Evolutionary conservation across 1,140 invertebrate genomes (phyloP).

Genomic region (Bombus waltoni): DNA sequence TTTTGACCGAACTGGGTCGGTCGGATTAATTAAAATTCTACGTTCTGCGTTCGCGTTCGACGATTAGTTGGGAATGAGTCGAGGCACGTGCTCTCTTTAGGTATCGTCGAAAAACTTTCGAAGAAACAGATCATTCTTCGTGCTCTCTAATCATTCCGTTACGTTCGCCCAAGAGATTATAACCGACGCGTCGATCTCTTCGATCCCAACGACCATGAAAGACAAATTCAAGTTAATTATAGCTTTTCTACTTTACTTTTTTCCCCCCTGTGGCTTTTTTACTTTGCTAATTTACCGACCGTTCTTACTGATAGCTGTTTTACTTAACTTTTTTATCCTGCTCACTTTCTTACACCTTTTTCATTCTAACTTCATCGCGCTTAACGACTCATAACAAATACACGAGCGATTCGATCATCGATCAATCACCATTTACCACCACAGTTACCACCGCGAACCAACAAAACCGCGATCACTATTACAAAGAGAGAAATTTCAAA

Average conservation of each 20-base stretch:
- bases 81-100: neutral
- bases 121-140: neutral
- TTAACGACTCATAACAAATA: neutral
- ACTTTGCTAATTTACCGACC: neutral
- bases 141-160: neutral
- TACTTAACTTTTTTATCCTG: neutral
- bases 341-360: neutral
- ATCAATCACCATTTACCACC: no score
- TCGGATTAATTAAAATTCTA: neutral
- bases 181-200: neutral
- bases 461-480: no score
- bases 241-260: neutral
- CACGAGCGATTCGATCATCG: neutral
- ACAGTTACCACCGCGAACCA: no score
- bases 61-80: neutral
- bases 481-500: no score
- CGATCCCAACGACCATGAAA: neutral
- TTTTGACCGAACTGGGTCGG: neutral
- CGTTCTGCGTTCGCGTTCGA: neutral
- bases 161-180: neutral
- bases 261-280: neutral
- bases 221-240: neutral
- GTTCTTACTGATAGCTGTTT: no score
- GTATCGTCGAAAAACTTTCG: neutral
- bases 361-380: neutral